Evolutionary conservation across 2,797 vertebrate species (phyloP), one percentile per base, ranked within the genome.

Genomic region (Vultur gryphus): DNA sequence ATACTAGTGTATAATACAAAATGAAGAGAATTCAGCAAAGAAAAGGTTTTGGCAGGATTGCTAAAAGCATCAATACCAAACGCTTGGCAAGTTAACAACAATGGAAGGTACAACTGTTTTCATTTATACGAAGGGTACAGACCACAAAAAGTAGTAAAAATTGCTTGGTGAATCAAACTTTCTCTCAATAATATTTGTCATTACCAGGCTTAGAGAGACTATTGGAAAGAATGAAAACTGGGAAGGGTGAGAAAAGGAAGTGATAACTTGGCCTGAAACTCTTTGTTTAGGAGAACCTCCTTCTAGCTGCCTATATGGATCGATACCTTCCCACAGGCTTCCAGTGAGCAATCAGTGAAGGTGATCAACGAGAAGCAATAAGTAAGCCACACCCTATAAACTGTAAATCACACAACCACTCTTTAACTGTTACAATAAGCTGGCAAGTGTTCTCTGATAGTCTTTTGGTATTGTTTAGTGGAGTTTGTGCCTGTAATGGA

Each of bases 31-130:
- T 49, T 44, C 49, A 49, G 48, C 35, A 92, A 79, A 89, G 16
- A 33, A 87, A 70, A 44, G 0, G 7, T 33, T 78, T 80, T 75
- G 49, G 25, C 4, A 2, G 29, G 12, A 65, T 41, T 71, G 58
- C 16, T 93, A 82, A 87, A 93, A 84, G 35, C 43, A 61, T 57
- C 62, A 59, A 44, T 65, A 79, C 6, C 49, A 93, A 93, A 73
- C 33, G 69, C 48, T 84, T 90, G 70, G 55, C 69, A 84, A 66
- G 57, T 43, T 62, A 81, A 66, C 51, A 92, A 11, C 39, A 51
- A 21, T 6, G 39, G 57, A 73, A 92, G 44, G 43, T 70, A 70
- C 26, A 80, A 77, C 33, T 84, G 64, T 57, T 94, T 83, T 51
- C 43, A 87, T 70, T 84, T 62, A 64, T 52, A 76, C 4, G 3